Evolutionary conservation across 2,888 invertebrate species (phyloP).

Genomic region (Parnassius mnemosyne): DNA sequence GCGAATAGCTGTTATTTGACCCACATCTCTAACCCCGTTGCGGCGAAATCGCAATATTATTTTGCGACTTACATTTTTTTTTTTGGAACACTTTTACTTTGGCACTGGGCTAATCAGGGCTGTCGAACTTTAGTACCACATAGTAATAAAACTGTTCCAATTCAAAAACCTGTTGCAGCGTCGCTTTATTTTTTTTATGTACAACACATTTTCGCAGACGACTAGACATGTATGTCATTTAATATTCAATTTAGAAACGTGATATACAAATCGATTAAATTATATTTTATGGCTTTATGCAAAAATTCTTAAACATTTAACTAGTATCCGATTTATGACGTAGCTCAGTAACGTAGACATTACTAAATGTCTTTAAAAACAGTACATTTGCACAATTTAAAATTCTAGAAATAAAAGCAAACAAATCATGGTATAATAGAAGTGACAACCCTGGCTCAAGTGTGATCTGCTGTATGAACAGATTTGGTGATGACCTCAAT

Average conservation of each 20-base stretch:
- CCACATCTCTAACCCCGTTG: conserved; percentile 74
- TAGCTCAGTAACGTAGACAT: too few species aligned
- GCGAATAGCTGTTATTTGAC: conserved; percentile 76
- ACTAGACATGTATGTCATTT: too few species aligned
- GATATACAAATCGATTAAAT: too few species aligned
- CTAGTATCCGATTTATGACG: too few species aligned
- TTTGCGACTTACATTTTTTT: conserved; percentile 75
- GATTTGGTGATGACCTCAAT: conserved; percentile 73
- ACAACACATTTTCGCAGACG: background rate
- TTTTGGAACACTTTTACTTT: conserved; percentile 80
- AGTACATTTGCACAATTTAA: too few species aligned
- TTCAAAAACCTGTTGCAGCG: background rate
- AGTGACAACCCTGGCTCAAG: conserved; percentile 18
- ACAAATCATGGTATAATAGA: background rate
- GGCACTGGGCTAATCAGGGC: conserved; percentile 49
- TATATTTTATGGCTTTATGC: too few species aligned
- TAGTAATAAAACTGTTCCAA: conserved; percentile 14
- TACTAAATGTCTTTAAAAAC: too few species aligned
- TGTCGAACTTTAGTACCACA: conserved; percentile 5
- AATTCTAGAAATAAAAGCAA: background rate
- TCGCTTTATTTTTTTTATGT: conserved; percentile 4
- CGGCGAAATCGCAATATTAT: conserved; percentile 79
- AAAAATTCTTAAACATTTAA: too few species aligned
- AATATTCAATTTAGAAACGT: too few species aligned
- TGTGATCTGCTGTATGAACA: conserved; percentile 27